Conservation (phyloP, 2,888 invertebrate species). For the Caenorhabditis virilis region DNA sequence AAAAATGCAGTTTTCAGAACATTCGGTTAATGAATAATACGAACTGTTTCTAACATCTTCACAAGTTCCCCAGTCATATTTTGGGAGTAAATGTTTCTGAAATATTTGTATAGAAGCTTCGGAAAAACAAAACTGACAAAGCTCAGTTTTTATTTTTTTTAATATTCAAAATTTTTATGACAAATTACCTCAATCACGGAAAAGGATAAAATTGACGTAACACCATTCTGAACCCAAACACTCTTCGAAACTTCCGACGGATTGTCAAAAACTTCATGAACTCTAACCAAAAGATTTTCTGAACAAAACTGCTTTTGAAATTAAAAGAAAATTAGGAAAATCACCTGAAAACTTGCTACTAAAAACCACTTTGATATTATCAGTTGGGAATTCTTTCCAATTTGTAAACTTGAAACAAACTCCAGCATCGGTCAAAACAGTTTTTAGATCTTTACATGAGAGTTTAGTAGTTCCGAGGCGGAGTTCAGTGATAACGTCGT, state of each 20-base stretch:
- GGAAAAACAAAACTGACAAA: too few species aligned
- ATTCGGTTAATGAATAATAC: conserved; percentile 7
- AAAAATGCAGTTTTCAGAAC: conserved; percentile 6
- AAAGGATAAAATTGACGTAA: conserved; percentile 8
- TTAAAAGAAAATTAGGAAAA: background rate
- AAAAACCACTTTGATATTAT: too few species aligned
- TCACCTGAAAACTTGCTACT: too few species aligned
- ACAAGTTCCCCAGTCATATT: conserved; percentile 38
- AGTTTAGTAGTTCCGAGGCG: background rate
- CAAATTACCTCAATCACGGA: conserved; percentile 17
- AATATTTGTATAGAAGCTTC: too few species aligned
- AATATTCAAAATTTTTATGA: too few species aligned
- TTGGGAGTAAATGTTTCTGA: conserved; percentile 25
- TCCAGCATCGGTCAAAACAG: conserved; percentile 22
- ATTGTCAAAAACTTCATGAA: conserved; percentile 8
- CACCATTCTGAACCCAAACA: conserved; percentile 7
- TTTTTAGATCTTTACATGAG: conserved; percentile 4
- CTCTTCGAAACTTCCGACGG: conserved; percentile 1
- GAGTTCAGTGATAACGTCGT: conserved; percentile 19
- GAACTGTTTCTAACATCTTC: background rate
- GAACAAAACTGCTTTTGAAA: background rate
- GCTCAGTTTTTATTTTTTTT: too few species aligned
- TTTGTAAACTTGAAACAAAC: conserved; percentile 20
- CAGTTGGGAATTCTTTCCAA: conserved; percentile 14
- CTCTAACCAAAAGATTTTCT: conserved; percentile 9